Percentiles rank a stretch among this genome's conserved stretches.
These are phyloP conservation scores for Syngnathus rostellatus DNA, from an alignment of 2,797 vertebrate species.

Conservation along the genomic window DNA sequence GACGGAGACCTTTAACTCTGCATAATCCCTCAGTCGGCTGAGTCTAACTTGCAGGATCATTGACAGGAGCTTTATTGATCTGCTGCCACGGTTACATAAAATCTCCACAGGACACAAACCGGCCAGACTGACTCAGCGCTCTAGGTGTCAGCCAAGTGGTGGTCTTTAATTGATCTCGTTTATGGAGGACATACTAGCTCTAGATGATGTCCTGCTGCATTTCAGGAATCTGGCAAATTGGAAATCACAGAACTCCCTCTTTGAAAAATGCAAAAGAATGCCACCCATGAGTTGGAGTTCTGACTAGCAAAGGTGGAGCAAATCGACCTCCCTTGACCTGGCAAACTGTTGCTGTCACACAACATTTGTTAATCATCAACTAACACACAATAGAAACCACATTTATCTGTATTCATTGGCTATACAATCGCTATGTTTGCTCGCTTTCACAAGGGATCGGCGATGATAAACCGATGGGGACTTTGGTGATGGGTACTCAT, in stretches of 20 bases:
- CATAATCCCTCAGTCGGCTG: conserved; percentile 35
- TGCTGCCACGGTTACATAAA: conserved; percentile 32
- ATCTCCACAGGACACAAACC: conserved; percentile 28
- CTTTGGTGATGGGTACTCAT: too few relatives aligned
- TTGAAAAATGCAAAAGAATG: neutral
- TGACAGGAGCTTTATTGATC: conserved; percentile 44
- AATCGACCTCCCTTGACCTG: neutral
- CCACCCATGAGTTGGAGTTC: neutral
- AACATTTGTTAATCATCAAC: neutral
- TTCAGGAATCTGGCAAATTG: neutral
- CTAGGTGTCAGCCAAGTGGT: conserved; percentile 30
- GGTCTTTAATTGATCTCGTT: conserved; percentile 37
- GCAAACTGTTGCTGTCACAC: neutral
- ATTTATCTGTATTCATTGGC: neutral
- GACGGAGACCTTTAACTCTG: neutral
- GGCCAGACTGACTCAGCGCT: conserved; percentile 45
- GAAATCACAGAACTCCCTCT: neutral
- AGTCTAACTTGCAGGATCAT: conserved; percentile 26
- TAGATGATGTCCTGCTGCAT: conserved; percentile 10
- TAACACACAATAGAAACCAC: neutral
- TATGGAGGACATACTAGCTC: conserved; percentile 27
- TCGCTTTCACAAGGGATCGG: too few relatives aligned
- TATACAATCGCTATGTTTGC: neutral
- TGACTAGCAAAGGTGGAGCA: neutral
- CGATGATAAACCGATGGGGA: too few relatives aligned